These are phyloP conservation scores for Lingula anatina DNA, from an alignment of 2,888 invertebrate genomes.

Conservation along the genomic window DNA sequence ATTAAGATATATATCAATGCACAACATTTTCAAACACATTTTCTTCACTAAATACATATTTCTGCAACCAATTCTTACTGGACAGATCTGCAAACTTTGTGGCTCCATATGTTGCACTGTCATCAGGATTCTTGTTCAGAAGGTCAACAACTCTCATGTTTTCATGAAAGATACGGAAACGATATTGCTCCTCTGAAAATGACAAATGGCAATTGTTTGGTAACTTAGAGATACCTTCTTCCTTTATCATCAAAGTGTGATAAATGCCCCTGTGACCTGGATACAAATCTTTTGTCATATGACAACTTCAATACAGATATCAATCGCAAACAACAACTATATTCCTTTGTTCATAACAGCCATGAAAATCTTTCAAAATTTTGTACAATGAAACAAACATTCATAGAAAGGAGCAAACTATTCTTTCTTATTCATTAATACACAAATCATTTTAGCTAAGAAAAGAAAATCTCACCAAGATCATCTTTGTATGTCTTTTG, in stretches of 20 bases:
- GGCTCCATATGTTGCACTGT: constrained; percentile 79
- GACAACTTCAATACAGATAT: no score
- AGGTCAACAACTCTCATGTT: constrained; percentile 71
- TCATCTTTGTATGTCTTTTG: constrained; percentile 61
- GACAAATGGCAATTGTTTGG: constrained; percentile 1
- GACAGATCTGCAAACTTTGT: constrained; percentile 84
- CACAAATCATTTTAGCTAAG: background rate
- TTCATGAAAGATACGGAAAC: constrained; percentile 70
- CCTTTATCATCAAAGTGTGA: no score
- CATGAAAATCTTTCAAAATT: no score
- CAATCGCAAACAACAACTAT: no score
- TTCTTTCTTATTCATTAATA: background rate
- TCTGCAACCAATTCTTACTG: constrained; percentile 36
- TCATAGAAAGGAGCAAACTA: background rate
- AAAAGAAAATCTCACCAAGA: constrained; percentile 16
- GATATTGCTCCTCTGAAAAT: constrained; percentile 59
- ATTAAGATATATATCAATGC: background rate
- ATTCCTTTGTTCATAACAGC: no score
- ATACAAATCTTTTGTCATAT: no score
- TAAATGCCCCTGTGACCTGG: no score
- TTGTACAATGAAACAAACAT: background rate
- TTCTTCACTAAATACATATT: background rate
- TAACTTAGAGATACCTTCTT: no score
- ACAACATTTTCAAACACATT: background rate
- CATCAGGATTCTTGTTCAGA: constrained; percentile 72